Percentiles rank a stretch among this genome's conserved stretches.
Conservation (phyloP, 92 coral and sea anemone genomes). For the Isaurus tuberculatus region DNA sequence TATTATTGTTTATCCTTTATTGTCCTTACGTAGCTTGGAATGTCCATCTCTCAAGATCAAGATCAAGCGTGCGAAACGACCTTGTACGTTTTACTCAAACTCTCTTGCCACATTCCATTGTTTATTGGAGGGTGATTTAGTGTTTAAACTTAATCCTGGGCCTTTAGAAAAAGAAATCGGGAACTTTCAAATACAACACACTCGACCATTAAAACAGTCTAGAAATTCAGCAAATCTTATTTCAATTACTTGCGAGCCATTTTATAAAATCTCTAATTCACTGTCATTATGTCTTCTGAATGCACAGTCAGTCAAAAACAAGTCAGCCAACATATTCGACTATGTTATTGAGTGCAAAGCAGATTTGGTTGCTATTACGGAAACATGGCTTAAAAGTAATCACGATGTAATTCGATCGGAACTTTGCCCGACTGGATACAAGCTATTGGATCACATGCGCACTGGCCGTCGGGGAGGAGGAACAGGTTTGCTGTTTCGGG, state of each 20-base stretch:
- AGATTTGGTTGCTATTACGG: conserved; percentile 56
- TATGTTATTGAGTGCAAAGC: conserved; percentile 66
- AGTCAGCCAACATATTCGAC: conserved; percentile 53
- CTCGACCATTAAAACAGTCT: not conserved
- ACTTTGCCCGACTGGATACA: conserved; percentile 61
- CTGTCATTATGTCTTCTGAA: conserved; percentile 58
- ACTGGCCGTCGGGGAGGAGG: conserved; percentile 62
- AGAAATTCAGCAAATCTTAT: conserved; percentile 32
- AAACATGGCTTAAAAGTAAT: conserved; percentile 52
- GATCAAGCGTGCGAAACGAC: conserved; percentile 41
- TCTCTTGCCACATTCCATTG: conserved; percentile 30
- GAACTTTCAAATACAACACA: not conserved
- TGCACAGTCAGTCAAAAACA: conserved; percentile 59
- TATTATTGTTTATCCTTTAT: conserved; percentile 2
- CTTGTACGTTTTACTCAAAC: conserved; percentile 39
- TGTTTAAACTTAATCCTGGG: conserved; percentile 7
- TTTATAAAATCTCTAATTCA: conserved; percentile 34
- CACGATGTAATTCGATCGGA: conserved; percentile 60
- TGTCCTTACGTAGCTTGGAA: not conserved
- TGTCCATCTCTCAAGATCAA: conserved; percentile 13
- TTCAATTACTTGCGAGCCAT: conserved; percentile 37
- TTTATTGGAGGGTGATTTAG: conserved; percentile 27
- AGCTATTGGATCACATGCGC: conserved; percentile 61
- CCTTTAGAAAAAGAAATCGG: conserved; percentile 1
- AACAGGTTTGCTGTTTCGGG: conserved; percentile 57